Percentiles rank a stretch among this genome's conserved stretches.
phyloP scores from a whole-genome alignment of 2,888 invertebrate species.

The Hirtodrosophila alboralis region DNA sequence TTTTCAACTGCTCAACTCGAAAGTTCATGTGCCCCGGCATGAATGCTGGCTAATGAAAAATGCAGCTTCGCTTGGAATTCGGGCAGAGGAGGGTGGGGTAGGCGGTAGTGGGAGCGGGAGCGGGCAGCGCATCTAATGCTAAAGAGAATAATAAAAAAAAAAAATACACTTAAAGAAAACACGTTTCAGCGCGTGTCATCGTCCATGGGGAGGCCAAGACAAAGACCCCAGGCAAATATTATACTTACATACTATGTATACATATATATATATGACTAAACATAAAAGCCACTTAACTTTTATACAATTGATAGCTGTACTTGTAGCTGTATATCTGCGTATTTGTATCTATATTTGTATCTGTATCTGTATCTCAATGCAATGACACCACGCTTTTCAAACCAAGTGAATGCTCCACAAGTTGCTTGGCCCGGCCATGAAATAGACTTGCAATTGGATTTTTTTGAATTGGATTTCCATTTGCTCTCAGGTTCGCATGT shows the following conservation, averaged over 20 bases:
- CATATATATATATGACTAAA: constrained; percentile 51
- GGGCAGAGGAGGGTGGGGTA: constrained; percentile 17
- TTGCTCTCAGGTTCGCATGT: constrained; percentile 11
- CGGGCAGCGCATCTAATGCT: constrained; percentile 46
- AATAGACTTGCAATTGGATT: constrained; percentile 70
- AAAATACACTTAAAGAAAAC: too few species aligned
- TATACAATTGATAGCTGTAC: constrained; percentile 56
- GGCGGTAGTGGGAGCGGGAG: not conserved
- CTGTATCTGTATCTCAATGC: constrained; percentile 50
- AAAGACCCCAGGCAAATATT: constrained; percentile 63
- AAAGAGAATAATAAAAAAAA: constrained; percentile 4
- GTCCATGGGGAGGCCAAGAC: constrained; percentile 66
- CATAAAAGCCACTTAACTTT: constrained; percentile 70
- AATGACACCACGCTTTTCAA: constrained; percentile 68
- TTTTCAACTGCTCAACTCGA: constrained; percentile 66
- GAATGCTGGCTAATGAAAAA: constrained; percentile 64
- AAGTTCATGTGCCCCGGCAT: constrained; percentile 74
- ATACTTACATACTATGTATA: not conserved
- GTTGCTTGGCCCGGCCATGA: constrained; percentile 74
- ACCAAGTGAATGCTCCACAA: constrained; percentile 66
- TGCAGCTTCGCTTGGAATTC: constrained; percentile 52
- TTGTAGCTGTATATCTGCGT: constrained; percentile 29
- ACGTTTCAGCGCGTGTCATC: constrained; percentile 75
- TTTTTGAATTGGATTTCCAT: constrained; percentile 40
- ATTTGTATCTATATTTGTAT: constrained; percentile 34